Percentiles rank a stretch among this genome's conserved stretches.
Evolutionary conservation across 2,888 invertebrate species (phyloP).

Genomic region (Philhelius pedissequus): DNA sequence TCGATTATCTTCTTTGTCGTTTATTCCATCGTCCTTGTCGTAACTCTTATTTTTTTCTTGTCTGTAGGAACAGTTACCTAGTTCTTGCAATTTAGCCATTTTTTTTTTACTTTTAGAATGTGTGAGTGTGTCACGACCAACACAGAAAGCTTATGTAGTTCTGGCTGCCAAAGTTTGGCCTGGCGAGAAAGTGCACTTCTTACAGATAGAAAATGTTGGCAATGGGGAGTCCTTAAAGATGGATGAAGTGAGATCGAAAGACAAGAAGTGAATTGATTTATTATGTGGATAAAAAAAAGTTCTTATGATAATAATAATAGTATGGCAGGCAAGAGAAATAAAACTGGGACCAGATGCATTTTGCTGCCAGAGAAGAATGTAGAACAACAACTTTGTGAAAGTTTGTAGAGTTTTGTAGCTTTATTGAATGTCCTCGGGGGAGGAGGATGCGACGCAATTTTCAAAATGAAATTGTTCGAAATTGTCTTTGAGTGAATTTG

Average conservation of each 20-base stretch:
- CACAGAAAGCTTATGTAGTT: no score
- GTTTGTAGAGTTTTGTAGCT: constrained; percentile 24
- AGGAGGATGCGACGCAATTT: constrained; percentile 25
- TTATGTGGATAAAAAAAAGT: constrained; percentile 66
- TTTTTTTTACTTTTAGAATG: background rate
- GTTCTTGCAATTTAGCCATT: constrained; percentile 22
- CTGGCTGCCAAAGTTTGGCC: constrained; percentile 41
- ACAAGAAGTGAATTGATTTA: constrained; percentile 68
- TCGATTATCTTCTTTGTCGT: constrained; percentile 66
- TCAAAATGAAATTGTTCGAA: constrained; percentile 62
- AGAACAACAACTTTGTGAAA: constrained; percentile 30
- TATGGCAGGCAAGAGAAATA: background rate
- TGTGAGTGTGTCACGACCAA: background rate
- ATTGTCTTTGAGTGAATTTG: constrained; percentile 61
- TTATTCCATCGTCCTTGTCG: constrained; percentile 42
- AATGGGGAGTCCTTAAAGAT: constrained; percentile 24
- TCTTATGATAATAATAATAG: constrained; percentile 56
- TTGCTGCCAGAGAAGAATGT: background rate
- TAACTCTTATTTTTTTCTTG: constrained; percentile 6
- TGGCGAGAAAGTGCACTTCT: constrained; percentile 38
- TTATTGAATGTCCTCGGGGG: constrained; percentile 36
- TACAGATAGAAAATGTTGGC: background rate
- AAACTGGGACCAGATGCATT: constrained; percentile 13
- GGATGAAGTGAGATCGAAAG: constrained; percentile 64
- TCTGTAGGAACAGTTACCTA: background rate